Base-by-base conservation (phyloP, 2,113 vertebrate species). In the Gymnorhina tibicen region DNA sequence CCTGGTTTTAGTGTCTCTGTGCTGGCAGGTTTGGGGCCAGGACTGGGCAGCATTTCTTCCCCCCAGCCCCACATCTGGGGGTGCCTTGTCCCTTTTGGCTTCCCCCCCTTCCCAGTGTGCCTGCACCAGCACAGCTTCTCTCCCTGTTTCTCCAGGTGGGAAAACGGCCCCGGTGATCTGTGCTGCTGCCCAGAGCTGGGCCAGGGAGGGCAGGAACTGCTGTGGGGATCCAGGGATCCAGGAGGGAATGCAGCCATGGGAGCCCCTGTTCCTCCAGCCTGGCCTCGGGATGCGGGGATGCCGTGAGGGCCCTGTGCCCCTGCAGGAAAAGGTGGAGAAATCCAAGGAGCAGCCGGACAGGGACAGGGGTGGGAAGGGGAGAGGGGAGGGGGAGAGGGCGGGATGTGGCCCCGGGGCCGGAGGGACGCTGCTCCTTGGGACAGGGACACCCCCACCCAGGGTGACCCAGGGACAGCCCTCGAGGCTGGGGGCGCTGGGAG, bases 201-300 rank as follows among this genome's bases (percentile, higher is more conserved):
- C 5, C 6, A 6, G 26, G 22, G 30, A 72, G 70, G 39, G 20
- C 33, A 52, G 72, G 28, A n/a, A 42, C 18, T 18, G 56, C 41
- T 15, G 10, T 8, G 1, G 39, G 47, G 15, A 7, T 33, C 32
- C 12, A 4, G 42, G 47, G 12, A 6, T 30, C 24, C 11, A 17
- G 66, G 22, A 17, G 46, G 49, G 33, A 68, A 27, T 7, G 32
- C 18, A 55, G 67, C 39, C 11, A 2, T 5, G 32, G 63, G 32
- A 72, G 18, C 21, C 6, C 5, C 42, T 68, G 28, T 11, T 19
- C 4, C 26, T 24, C 13, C 18, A n/a, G 32, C 52, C 42, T 30
- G 10, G 22, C 30, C n/a, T 67, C 0, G 1, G 22, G 11, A 2
- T 9, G 7, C 0, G 15, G 30, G 19, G 24, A 1, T 17, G 52